Conservation (phyloP, 2,797 vertebrate genomes). For the Siniperca scherzeri region DNA sequence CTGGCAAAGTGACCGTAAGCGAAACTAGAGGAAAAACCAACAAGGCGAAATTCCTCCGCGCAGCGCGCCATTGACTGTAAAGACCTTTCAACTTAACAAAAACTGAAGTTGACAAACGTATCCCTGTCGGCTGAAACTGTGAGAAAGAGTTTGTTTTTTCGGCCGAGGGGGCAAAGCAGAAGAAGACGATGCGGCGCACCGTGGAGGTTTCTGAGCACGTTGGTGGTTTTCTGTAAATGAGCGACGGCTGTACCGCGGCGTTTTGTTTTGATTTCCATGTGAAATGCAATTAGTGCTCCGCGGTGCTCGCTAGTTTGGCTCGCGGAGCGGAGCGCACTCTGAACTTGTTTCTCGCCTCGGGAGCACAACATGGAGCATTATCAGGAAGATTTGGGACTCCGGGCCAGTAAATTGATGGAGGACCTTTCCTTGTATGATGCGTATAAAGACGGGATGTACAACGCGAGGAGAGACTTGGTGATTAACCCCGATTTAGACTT, state of each 20-base stretch:
- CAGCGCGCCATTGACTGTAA: slow-evolving; percentile 92
- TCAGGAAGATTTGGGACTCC: slow-evolving; percentile 86
- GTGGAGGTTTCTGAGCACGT: slow-evolving; percentile 54
- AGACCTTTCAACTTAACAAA: slow-evolving; percentile 91
- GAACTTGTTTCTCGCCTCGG: slow-evolving; percentile 77
- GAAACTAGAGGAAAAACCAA: slow-evolving; percentile 72
- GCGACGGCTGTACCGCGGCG: slow-evolving; percentile 73
- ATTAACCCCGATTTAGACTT: slow-evolving; percentile 85
- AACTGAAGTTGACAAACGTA: slow-evolving; percentile 89
- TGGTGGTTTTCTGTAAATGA: slow-evolving; percentile 59
- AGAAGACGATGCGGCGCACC: slow-evolving; percentile 68
- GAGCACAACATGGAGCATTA: slow-evolving; percentile 88
- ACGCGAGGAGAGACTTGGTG: slow-evolving; percentile 78
- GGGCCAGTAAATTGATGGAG: slow-evolving; percentile 85
- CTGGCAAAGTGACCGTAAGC: neutral
- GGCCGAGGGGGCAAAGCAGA: slow-evolving; percentile 45
- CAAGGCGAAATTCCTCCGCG: slow-evolving; percentile 93
- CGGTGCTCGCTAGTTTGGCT: slow-evolving; percentile 77
- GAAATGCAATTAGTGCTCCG: slow-evolving; percentile 84
- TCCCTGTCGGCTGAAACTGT: slow-evolving; percentile 81
- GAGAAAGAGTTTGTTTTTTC: slow-evolving; percentile 77
- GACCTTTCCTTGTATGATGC: slow-evolving; percentile 87
- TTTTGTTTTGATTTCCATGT: slow-evolving; percentile 86
- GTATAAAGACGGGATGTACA: slow-evolving; percentile 84
- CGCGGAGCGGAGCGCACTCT: slow-evolving; percentile 72